phyloP scores from a whole-genome alignment of 2,888 invertebrate species.

The Orthosia gracilis region DNA sequence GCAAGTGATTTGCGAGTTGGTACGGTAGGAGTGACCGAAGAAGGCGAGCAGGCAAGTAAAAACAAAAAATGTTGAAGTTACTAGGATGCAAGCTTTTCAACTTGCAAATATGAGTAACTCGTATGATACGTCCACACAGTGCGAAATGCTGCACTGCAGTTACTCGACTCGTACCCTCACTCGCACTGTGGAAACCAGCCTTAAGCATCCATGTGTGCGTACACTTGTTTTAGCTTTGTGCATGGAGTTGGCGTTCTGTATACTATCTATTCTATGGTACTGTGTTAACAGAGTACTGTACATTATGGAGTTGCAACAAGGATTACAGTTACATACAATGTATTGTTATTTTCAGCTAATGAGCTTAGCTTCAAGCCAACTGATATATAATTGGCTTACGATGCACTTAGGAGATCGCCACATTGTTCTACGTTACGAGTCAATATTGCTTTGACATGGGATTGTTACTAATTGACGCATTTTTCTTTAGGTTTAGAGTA shows the following conservation, averaged over 20 bases:
- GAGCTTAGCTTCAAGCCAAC: constrained; percentile 24
- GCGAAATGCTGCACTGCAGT: too few species aligned
- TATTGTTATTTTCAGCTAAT: constrained; percentile 33
- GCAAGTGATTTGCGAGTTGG: too few species aligned
- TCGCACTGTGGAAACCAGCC: too few species aligned
- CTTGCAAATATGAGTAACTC: too few species aligned
- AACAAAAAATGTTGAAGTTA: too few species aligned
- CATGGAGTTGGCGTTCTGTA: background rate
- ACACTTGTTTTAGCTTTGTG: background rate
- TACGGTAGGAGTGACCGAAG: too few species aligned
- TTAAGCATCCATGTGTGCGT: background rate
- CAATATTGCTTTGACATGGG: background rate
- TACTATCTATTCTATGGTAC: background rate
- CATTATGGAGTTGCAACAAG: background rate
- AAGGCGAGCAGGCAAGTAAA: too few species aligned
- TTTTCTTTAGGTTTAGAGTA: background rate
- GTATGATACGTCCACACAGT: too few species aligned
- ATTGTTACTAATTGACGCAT: background rate
- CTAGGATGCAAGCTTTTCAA: too few species aligned
- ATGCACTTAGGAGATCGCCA: background rate
- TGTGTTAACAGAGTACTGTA: background rate
- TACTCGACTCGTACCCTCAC: too few species aligned
- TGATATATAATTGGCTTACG: constrained; percentile 26
- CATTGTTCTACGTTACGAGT: background rate
- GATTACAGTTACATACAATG: constrained; percentile 36